phyloP scores from a whole-genome alignment of 2,113 vertebrate genomes.

The Sigmodon hispidus region DNA sequence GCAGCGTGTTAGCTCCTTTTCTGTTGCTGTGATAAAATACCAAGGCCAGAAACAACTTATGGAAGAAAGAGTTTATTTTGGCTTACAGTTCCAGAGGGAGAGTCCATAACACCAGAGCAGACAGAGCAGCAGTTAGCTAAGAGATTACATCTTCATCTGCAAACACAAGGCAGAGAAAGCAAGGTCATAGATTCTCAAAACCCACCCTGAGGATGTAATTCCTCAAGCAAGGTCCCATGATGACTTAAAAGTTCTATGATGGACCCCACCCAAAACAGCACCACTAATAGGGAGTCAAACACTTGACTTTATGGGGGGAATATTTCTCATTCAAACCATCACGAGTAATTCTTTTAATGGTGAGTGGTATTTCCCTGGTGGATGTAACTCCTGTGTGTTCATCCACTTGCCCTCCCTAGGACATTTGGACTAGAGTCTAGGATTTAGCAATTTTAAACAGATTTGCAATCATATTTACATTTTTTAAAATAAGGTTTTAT shows the following conservation, averaged over 20 bases:
- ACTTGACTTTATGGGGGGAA: background rate
- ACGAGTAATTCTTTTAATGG: background rate
- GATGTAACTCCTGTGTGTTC: background rate
- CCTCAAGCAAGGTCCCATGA: too few relatives aligned
- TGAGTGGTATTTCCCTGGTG: background rate
- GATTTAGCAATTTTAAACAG: background rate
- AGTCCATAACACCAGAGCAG: background rate
- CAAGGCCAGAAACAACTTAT: too few relatives aligned
- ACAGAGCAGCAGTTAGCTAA: background rate
- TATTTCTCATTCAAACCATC: background rate
- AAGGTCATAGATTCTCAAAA: background rate
- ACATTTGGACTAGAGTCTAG: background rate
- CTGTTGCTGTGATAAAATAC: background rate
- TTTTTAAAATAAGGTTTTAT: background rate
- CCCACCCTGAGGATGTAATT: background rate
- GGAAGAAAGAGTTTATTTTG: background rate
- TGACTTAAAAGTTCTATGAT: too few relatives aligned
- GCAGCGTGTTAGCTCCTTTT: background rate
- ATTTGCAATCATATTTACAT: background rate
- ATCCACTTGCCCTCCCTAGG: background rate
- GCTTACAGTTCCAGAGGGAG: background rate
- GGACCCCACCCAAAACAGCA: background rate
- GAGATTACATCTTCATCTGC: background rate
- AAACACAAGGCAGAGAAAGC: background rate
- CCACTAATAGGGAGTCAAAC: background rate